Evolutionary conservation across 2,113 vertebrate species (phyloP).

Genomic region (Dipodomys spectabilis): DNA sequence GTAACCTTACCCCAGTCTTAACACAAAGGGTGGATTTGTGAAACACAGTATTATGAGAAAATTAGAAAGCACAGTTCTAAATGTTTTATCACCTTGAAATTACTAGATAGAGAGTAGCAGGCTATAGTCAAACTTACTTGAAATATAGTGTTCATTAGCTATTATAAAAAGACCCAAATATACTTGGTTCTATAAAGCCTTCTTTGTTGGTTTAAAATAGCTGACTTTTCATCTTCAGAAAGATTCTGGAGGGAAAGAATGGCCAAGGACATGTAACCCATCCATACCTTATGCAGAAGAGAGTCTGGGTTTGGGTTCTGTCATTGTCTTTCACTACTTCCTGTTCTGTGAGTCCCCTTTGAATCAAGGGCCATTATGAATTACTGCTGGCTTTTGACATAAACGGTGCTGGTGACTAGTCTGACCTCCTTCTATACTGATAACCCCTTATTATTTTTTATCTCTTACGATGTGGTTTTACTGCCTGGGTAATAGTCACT

Average conservation of each 20-base stretch:
- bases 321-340: not conserved
- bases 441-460: slow-evolving; percentile 25
- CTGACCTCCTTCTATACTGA: slow-evolving; percentile 10
- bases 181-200: not conserved
- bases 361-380: not conserved
- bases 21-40: not conserved
- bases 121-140: not conserved
- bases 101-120: not conserved
- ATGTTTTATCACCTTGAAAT: not conserved
- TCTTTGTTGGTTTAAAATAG: slow-evolving; percentile 32
- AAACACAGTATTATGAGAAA: not conserved
- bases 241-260: not conserved
- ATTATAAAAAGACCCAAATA: not conserved
- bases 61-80: slow-evolving; percentile 36
- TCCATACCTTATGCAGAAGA: not conserved
- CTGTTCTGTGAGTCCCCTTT: not conserved
- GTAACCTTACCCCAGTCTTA: not conserved
- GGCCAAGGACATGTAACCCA: not conserved
- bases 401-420: slow-evolving; percentile 1
- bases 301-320: slow-evolving; percentile 4
- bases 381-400: slow-evolving; percentile 10
- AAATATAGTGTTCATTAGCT: slow-evolving; percentile 20
- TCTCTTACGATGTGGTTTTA: slow-evolving; percentile 2
- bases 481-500: not conserved
- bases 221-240: slow-evolving; percentile 27